Evolutionary conservation across 2,797 vertebrate species (phyloP), one percentile per base, ranked within the genome.

Genomic region (Apodemus agrarius): DNA sequence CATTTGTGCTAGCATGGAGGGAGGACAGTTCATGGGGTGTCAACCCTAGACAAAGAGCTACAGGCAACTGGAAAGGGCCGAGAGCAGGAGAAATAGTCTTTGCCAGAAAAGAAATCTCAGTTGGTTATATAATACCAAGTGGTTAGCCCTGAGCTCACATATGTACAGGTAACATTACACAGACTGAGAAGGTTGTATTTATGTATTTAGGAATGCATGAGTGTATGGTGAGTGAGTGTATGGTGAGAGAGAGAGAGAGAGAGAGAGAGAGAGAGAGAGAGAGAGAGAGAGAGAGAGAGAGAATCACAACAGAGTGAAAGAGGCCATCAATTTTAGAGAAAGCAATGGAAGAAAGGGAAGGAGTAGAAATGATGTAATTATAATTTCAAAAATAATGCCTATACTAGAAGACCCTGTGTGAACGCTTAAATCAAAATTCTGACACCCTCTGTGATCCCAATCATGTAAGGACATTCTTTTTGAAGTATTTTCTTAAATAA

Each of bases 351-450:
- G 31, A 24, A 86, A 69, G 31, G 31, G 12, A n/a, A 69, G 21
- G 19, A 69, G 1, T 1, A 46, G 12, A 22, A 86, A 69, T 26
- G 12, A 52, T 69, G 31, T 52, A 52, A 52, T 24, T 63, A 69
- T 69, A 52, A 16, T 69, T 86, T 69, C 3, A 69, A 69, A 86
- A 52, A 24, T 24, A 49, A 49, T 52, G 40, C 13, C 34, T 93
- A 13, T 31, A 65, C 67, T 81, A 6, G 24, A 96, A 91, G 52
- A 91, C 2, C 9, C 26, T 24, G 16, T 26, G 10, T 49, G 7
- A 95, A 79, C 24, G 13, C 9, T 63, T 85, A 88, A n/a, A 17
- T 86, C 34, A 93, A 90, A 86, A 85, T 59, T 88, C 61, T 91
- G 26, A 29, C 85, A 75, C 5, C 14, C 26, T 14, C 0, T 67